Evolutionary conservation across 1,140 invertebrate species (phyloP), one percentile per base, ranked within the genome.

Genomic region (Saccostrea cuccullata): DNA sequence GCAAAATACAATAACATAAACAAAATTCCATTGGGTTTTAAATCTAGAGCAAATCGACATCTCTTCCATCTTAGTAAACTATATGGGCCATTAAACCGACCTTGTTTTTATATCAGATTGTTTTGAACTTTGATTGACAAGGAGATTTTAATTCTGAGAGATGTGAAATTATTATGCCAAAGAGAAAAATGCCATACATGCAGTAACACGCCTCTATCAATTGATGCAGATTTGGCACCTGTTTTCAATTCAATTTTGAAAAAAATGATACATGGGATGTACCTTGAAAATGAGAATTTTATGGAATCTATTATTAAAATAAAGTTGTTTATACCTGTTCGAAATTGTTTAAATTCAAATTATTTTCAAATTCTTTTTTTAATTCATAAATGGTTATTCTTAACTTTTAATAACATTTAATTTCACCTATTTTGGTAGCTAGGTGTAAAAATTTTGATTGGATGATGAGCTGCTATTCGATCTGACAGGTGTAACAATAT

Each of bases 91-190:
- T 77, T 77, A 77, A 77, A 15, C 15, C 15, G 70, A 77, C 70
- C 70, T 77, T 77, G 70, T 77, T 77, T 73, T 77, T 13, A 77
- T 77, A 77, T 77, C 70, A 30, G 70, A 77, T 77, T 77, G 70
- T 77, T 77, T 77, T 77, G 70, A 77, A 77, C 23, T 77, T 77
- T 77, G 26, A 30, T 13, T 30, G 70, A 30, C 23, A 30, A 26
- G 23, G 26, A 36, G 26, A 36, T 77, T 77, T 77, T 77, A 15
- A 30, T 77, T 12, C 2, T 13, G 26, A 36, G 30, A 40, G 15
- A 30, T 77, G 5, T 36, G 8, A 77, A 77, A 77, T 15, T 77
- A 77, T 15, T 77, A 13, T 77, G 9, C 47, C 47, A 47, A 47
- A 47, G 47, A 47, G 47, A 47, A 47, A 47, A 36, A 47, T 47